Conservation (phyloP, 1,140 invertebrate genomes). For the Diprion similis region DNA sequence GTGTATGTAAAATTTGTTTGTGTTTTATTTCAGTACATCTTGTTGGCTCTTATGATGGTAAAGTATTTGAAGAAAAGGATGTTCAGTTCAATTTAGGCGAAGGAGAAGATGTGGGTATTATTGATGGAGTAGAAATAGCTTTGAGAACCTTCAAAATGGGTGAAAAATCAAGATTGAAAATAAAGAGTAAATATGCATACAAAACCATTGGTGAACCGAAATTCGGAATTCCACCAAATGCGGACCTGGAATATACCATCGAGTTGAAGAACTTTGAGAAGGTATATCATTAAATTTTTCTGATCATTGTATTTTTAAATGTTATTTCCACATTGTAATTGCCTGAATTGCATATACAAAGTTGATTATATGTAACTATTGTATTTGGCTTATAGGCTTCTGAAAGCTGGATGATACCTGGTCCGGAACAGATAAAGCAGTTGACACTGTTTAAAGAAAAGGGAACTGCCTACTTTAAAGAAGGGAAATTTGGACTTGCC, state of each 20-base stretch:
- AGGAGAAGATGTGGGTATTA: constrained; percentile 75
- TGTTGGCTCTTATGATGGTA: constrained; percentile 73
- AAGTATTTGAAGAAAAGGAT: constrained; percentile 79
- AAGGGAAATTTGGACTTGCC: constrained; percentile 79
- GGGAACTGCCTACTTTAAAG: constrained; percentile 91
- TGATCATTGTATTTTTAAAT: constrained; percentile 19
- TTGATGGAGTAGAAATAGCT: constrained; percentile 86
- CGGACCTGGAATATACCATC: constrained; percentile 82
- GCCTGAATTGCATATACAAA: constrained; percentile 15
- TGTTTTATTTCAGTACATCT: constrained; percentile 73
- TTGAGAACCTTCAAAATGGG: constrained; percentile 82
- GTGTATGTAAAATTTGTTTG: constrained; percentile 25
- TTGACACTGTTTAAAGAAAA: constrained; percentile 87
- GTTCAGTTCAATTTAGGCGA: constrained; percentile 89
- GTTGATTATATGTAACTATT: constrained; percentile 5
- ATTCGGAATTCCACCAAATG: constrained; percentile 81
- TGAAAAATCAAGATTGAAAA: constrained; percentile 79
- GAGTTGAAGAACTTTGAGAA: constrained; percentile 86
- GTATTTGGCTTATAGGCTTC: constrained; percentile 61
- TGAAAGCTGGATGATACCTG: constrained; percentile 84
- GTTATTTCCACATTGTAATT: constrained; percentile 10
- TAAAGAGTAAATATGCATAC: constrained; percentile 86
- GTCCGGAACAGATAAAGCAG: constrained; percentile 80
- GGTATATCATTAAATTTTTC: constrained; percentile 53
- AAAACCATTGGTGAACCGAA: constrained; percentile 73